phyloP scores from a whole-genome alignment of 2,797 vertebrate genomes.

The Oophaga sylvatica region DNA sequence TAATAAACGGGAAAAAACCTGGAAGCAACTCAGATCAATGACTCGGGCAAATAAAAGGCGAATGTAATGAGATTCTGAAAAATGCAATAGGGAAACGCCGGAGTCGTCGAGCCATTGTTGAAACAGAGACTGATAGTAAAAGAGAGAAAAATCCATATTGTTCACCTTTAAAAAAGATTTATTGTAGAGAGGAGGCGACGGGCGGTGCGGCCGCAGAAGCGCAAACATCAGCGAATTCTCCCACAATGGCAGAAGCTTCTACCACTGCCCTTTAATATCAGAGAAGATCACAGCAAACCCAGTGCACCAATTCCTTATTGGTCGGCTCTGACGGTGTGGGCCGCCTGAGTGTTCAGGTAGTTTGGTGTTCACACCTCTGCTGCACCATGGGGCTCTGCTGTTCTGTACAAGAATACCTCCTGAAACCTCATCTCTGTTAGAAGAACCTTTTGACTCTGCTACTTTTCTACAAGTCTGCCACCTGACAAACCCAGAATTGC shows the following conservation, averaged over 20 bases:
- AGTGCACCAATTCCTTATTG: too few relatives aligned
- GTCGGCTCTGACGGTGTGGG: too few relatives aligned
- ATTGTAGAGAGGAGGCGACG: conserved; percentile 29
- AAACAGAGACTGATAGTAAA: conserved; percentile 39
- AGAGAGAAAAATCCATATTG: conserved; percentile 29
- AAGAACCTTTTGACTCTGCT: too few relatives aligned
- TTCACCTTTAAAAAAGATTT: conserved; percentile 31
- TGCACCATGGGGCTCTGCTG: too few relatives aligned
- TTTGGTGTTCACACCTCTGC: too few relatives aligned
- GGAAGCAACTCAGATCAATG: conserved; percentile 47
- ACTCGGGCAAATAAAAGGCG: conserved; percentile 56
- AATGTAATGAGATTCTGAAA: conserved; percentile 57
- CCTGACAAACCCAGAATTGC: too few relatives aligned
- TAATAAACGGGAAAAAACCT: conserved; percentile 53
- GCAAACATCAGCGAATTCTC: not conserved
- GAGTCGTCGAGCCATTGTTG: conserved; percentile 44
- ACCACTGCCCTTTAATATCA: not conserved
- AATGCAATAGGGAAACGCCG: conserved; percentile 8
- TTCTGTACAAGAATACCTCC: too few relatives aligned
- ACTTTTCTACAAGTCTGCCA: too few relatives aligned
- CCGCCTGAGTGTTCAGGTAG: too few relatives aligned
- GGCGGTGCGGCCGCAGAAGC: conserved; percentile 36
- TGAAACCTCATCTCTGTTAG: too few relatives aligned
- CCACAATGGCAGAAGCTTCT: not conserved
- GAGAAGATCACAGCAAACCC: not conserved